Conservation (phyloP, 2,888 invertebrate species). For the Archips crataeganus region DNA sequence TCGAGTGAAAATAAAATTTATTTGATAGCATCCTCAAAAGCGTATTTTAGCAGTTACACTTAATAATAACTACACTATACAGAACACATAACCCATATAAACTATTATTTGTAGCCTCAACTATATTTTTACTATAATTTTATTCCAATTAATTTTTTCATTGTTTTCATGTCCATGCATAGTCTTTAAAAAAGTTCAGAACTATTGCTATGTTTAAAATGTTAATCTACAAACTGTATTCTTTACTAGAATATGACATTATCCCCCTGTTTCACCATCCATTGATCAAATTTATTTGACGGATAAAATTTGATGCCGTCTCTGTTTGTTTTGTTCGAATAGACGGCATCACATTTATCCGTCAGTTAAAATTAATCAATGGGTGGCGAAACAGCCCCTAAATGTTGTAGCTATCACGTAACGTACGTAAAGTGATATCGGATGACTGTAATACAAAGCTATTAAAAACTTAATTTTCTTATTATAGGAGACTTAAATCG, state of each 20-base stretch:
- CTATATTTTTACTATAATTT: constrained; percentile 2
- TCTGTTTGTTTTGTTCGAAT: too few species aligned
- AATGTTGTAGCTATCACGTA: background rate
- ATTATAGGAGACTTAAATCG: too few species aligned
- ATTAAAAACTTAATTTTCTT: background rate
- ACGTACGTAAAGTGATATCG: too few species aligned
- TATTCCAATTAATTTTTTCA: background rate
- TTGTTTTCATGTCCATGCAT: background rate
- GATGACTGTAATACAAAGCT: background rate
- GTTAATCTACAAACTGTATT: background rate
- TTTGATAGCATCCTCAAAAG: background rate
- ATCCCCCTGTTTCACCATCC: too few species aligned
- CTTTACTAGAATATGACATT: background rate
- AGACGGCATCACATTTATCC: too few species aligned
- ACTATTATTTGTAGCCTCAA: constrained; percentile 11
- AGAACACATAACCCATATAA: constrained; percentile 28
- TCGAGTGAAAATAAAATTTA: background rate
- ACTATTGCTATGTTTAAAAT: background rate
- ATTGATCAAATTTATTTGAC: too few species aligned
- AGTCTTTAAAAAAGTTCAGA: background rate
- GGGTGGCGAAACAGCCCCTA: too few species aligned
- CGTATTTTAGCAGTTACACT: constrained; percentile 6
- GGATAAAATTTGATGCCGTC: too few species aligned
- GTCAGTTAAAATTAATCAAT: too few species aligned
- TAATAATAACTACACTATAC: constrained; percentile 4